These are phyloP conservation scores for Synergus umbraculus DNA, from an alignment of 2,888 invertebrate genomes.

Conservation along the genomic window DNA sequence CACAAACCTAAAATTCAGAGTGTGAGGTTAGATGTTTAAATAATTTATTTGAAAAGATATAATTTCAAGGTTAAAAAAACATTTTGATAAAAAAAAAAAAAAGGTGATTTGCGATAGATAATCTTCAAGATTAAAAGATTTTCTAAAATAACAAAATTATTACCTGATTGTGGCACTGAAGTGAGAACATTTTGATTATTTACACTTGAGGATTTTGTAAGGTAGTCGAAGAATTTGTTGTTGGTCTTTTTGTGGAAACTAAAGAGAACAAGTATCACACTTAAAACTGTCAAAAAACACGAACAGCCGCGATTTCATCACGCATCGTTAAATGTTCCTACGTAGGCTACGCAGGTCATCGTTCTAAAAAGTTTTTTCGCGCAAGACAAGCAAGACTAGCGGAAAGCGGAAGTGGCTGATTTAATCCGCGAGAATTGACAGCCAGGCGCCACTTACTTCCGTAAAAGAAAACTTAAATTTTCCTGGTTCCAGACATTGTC, in stretches of 20 bases:
- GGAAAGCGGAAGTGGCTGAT: slow-evolving; percentile 1
- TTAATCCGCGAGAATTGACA: background rate
- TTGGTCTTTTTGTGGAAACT: background rate
- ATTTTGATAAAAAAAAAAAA: background rate
- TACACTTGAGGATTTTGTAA: background rate
- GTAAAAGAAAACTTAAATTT: background rate
- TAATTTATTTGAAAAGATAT: background rate
- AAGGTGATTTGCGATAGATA: background rate
- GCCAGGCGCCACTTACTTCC: slow-evolving; percentile 1
- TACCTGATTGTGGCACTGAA: slow-evolving; percentile 43
- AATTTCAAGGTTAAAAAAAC: background rate
- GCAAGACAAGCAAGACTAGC: background rate
- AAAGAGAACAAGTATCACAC: background rate
- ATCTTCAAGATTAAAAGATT: background rate
- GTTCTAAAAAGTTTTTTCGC: background rate
- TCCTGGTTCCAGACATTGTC: background rate
- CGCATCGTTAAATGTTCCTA: background rate
- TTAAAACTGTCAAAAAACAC: slow-evolving; percentile 30
- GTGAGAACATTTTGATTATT: slow-evolving; percentile 27
- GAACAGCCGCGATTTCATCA: slow-evolving; percentile 15
- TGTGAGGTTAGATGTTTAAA: background rate
- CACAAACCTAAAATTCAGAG: background rate
- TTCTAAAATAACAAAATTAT: background rate
- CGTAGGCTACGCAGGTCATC: slow-evolving; percentile 9
- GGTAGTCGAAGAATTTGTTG: background rate